Percentiles rank a stretch among this genome's conserved stretches.
Evolutionary conservation across 1,140 invertebrate species (phyloP).

Genomic region (Pseudobourletiella spinata): DNA sequence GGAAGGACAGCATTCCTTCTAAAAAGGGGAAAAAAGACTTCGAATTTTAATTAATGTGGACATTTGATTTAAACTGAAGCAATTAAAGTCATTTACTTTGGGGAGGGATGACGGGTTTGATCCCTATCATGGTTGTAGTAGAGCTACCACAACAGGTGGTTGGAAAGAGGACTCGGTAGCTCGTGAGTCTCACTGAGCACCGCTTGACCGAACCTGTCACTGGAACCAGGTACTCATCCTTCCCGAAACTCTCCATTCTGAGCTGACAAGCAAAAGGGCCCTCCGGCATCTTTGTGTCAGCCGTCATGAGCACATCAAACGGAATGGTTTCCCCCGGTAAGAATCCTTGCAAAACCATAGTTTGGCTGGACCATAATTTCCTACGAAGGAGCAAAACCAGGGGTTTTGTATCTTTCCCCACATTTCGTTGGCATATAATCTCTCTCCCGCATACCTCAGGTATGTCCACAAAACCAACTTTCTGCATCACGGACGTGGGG

Average conservation of each 20-base stretch:
- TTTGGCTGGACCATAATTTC: constrained; percentile 16
- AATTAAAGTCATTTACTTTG: too few species aligned
- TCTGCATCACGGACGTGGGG: not conserved
- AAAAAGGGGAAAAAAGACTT: too few species aligned
- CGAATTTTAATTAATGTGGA: too few species aligned
- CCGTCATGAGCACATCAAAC: constrained; percentile 6
- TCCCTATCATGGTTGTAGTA: not conserved
- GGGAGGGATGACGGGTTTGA: not conserved
- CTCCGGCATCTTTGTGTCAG: not conserved
- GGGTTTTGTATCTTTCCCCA: too few species aligned
- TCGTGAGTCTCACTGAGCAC: not conserved
- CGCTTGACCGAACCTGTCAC: not conserved
- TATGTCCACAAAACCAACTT: constrained; percentile 12
- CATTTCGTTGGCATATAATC: too few species aligned
- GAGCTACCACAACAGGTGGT: constrained; percentile 2
- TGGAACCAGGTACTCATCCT: not conserved
- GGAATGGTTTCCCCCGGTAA: not conserved
- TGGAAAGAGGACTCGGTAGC: constrained; percentile 5
- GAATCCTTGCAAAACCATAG: constrained; percentile 13
- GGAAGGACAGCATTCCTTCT: not conserved
- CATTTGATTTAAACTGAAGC: too few species aligned
- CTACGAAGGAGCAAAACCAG: too few species aligned
- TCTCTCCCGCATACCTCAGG: too few species aligned
- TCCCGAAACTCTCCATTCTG: not conserved
- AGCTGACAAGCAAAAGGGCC: not conserved